Evolutionary conservation across 2,888 invertebrate species (phyloP).

Genomic region (Rotaria magnacalcarata): DNA sequence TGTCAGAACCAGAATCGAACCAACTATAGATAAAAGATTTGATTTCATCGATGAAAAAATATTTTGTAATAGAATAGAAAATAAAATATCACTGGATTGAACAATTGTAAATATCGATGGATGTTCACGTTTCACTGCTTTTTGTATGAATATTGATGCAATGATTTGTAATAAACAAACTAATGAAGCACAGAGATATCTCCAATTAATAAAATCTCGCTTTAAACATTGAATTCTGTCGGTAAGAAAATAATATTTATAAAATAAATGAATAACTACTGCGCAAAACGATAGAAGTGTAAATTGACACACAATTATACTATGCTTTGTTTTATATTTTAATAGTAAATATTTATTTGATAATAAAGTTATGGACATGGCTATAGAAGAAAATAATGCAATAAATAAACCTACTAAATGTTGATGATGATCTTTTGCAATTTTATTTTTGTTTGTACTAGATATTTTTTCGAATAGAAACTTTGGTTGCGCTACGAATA

Average conservation of each 20-base stretch:
- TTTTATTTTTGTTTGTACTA: neutral
- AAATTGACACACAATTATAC: neutral
- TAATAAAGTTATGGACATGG: neutral
- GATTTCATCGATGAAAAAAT: neutral
- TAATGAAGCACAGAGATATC: neutral
- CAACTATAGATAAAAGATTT: neutral
- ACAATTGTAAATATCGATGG: constrained; percentile 13
- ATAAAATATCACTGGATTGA: neutral
- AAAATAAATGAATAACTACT: neutral
- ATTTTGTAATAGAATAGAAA: constrained; percentile 30
- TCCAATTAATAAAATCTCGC: neutral
- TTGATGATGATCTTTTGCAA: neutral
- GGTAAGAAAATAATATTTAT: neutral
- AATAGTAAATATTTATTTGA: neutral
- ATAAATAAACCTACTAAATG: neutral
- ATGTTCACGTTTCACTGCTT: constrained; percentile 30
- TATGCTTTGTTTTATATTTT: constrained; percentile 7
- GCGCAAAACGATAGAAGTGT: neutral
- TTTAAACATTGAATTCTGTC: neutral
- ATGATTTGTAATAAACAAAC: neutral
- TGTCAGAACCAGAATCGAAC: neutral
- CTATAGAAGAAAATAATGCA: neutral
- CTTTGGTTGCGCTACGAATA: neutral
- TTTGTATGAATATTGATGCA: neutral
- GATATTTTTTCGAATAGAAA: neutral